phyloP scores from a whole-genome alignment of 2,113 vertebrate species.

The Condylura cristata region DNA sequence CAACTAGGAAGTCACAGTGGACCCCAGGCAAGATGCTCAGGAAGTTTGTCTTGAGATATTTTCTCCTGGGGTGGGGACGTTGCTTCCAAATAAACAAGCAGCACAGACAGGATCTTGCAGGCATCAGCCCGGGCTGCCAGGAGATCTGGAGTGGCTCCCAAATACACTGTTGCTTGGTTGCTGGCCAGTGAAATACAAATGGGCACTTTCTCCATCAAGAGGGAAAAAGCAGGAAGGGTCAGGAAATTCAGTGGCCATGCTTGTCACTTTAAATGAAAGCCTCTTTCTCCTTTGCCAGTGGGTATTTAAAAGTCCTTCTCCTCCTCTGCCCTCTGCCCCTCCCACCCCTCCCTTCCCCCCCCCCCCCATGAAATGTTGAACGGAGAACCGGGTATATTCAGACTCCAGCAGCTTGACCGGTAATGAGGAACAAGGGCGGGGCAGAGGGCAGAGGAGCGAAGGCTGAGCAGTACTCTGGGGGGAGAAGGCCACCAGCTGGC shows the following conservation, averaged over 20 bases:
- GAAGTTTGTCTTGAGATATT: neutral
- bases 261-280: neutral
- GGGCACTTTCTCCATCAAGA: neutral
- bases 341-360: no score
- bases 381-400: neutral
- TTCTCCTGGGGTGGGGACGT: neutral
- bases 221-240: neutral
- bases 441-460: neutral
- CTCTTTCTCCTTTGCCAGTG: neutral
- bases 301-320: neutral
- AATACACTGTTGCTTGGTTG: neutral
- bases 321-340: neutral
- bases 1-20: neutral
- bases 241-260: neutral
- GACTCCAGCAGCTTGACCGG: neutral
- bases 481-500: neutral
- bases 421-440: neutral
- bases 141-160: neutral
- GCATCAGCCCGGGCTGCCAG: neutral
- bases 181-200: constrained; percentile 3
- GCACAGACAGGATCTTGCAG: neutral
- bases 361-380: neutral
- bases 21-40: neutral
- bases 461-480: neutral
- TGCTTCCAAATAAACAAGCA: neutral